Percentiles rank a stretch among this genome's conserved stretches.
These are phyloP conservation scores for Willowsia nigromaculata DNA, from an alignment of 2,888 invertebrate genomes.

Conservation along the genomic window DNA sequence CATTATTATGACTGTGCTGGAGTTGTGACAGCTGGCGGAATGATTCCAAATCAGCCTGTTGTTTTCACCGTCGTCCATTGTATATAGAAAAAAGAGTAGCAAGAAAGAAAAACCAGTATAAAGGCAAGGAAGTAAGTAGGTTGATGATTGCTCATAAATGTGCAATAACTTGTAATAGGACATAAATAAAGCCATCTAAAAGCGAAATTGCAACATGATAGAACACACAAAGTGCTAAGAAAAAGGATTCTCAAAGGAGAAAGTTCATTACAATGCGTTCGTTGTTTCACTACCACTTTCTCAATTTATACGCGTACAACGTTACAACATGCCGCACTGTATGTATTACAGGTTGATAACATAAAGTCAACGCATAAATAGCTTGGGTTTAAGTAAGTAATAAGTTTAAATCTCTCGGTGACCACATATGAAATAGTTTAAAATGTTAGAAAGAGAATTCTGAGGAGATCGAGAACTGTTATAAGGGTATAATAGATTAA, in stretches of 20 bases:
- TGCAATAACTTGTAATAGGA: neutral
- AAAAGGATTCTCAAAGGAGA: neutral
- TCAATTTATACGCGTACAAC: too few relatives aligned
- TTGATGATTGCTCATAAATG: slow-evolving; percentile 22
- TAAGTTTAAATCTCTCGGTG: too few relatives aligned
- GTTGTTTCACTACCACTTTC: too few relatives aligned
- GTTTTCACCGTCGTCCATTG: neutral
- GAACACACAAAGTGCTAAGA: neutral
- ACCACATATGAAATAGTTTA: too few relatives aligned
- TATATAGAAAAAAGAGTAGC: neutral
- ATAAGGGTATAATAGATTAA: too few relatives aligned
- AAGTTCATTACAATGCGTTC: too few relatives aligned
- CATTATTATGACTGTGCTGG: slow-evolving; percentile 71
- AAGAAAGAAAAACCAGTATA: neutral
- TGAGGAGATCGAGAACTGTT: too few relatives aligned
- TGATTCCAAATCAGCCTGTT: slow-evolving; percentile 77
- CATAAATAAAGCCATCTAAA: neutral
- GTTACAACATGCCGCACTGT: too few relatives aligned
- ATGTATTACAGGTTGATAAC: too few relatives aligned
- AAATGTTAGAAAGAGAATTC: too few relatives aligned
- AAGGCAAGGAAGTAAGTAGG: neutral
- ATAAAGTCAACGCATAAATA: too few relatives aligned
- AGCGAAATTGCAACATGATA: neutral
- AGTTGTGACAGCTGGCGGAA: slow-evolving; percentile 77
- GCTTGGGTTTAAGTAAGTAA: too few relatives aligned